These are phyloP conservation scores for Ondatra zibethicus DNA, from an alignment of 2,113 vertebrate species.

Conservation along the genomic window DNA sequence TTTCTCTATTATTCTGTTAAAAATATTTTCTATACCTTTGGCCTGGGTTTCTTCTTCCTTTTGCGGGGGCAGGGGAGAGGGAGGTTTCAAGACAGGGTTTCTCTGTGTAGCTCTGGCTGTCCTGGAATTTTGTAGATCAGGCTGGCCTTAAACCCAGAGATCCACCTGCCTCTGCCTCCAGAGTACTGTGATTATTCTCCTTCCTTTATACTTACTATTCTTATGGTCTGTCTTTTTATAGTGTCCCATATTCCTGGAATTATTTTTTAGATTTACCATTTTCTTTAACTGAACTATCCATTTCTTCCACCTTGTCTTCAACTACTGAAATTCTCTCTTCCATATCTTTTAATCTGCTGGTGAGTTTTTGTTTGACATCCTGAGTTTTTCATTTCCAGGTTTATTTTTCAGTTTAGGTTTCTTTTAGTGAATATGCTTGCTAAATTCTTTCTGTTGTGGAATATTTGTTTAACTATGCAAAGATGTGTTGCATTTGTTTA, in stretches of 20 bases:
- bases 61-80: no score
- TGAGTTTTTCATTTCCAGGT: neutral
- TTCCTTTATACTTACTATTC: neutral
- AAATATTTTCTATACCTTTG: neutral
- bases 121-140: no score
- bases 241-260: neutral
- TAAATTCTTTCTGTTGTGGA: neutral
- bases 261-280: neutral
- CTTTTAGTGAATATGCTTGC: neutral
- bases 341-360: neutral
- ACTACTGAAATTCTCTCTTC: neutral
- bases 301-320: neutral
- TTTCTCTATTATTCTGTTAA: neutral
- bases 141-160: no score
- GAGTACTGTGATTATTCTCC: neutral
- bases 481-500: no score
- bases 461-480: no score
- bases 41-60: neutral
- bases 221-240: neutral
- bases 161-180: no score
- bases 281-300: neutral
- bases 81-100: no score
- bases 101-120: no score
- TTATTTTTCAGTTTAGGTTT: neutral
- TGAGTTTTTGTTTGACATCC: neutral